These are phyloP conservation scores for Limulus polyphemus DNA, from an alignment of 2,888 invertebrate species.

Conservation along the genomic window DNA sequence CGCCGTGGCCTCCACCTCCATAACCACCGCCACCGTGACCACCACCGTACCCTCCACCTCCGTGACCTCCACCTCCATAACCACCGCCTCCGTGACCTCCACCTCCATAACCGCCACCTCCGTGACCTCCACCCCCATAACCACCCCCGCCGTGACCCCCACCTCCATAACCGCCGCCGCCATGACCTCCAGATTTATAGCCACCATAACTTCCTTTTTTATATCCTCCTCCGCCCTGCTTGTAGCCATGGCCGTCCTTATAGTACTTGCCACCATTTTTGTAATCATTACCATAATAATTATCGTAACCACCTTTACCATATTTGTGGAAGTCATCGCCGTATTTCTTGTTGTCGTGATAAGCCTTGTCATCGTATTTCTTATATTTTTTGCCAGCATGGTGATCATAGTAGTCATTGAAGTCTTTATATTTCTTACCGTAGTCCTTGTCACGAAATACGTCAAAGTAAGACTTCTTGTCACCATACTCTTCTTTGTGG, in stretches of 20 bases:
- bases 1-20: no score
- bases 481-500: conserved; percentile 21
- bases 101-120: background rate
- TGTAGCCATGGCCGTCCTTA: no score
- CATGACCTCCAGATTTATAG: no score
- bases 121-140: background rate
- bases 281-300: no score
- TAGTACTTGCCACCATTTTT: no score
- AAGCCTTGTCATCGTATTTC: conserved; percentile 16
- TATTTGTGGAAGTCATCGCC: background rate
- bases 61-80: background rate
- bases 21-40: conserved; percentile 6
- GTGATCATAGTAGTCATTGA: conserved; percentile 14
- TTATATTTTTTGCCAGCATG: conserved; percentile 17
- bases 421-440: conserved; percentile 23
- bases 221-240: no score
- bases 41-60: background rate
- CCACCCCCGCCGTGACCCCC: conserved; percentile 1
- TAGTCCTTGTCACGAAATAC: conserved; percentile 22
- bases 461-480: conserved; percentile 21
- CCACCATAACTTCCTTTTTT: no score
- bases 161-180: background rate
- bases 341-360: conserved; percentile 4
- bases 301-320: background rate
- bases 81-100: no score